Conservation (phyloP, 2,113 vertebrate genomes). For the Pangasianodon gigas region DNA sequence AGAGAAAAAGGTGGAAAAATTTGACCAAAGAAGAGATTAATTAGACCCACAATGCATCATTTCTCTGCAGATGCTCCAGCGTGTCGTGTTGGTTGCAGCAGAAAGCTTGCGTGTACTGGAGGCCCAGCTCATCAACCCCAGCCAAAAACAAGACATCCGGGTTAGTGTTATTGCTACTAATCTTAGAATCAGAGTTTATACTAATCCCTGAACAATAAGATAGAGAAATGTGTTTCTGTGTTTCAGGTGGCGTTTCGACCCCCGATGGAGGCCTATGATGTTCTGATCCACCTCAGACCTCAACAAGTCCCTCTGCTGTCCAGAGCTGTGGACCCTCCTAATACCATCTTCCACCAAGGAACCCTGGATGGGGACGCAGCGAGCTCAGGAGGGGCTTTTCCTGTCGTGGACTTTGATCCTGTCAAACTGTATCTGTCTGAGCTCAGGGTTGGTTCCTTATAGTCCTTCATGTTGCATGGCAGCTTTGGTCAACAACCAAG, state of each 20-base stretch:
- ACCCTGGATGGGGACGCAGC: conserved; percentile 45
- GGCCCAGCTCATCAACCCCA: conserved; percentile 80
- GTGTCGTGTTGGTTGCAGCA: conserved; percentile 78
- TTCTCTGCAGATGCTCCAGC: conserved; percentile 83
- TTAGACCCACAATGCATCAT: not conserved
- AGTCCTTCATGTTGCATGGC: not conserved
- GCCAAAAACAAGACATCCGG: conserved; percentile 80
- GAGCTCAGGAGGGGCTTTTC: conserved; percentile 70
- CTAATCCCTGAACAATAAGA: too few relatives aligned
- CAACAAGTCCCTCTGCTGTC: conserved; percentile 84
- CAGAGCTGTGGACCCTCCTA: conserved; percentile 79
- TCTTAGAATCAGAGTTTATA: not conserved
- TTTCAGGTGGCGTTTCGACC: conserved; percentile 86
- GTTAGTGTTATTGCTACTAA: conserved; percentile 65
- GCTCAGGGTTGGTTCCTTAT: conserved; percentile 79
- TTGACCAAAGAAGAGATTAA: not conserved
- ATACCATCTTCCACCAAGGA: conserved; percentile 76
- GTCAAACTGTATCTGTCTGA: conserved; percentile 83
- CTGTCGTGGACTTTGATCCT: conserved; percentile 89
- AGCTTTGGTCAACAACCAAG: not conserved
- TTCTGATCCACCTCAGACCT: conserved; percentile 84
- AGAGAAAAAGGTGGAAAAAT: not conserved
- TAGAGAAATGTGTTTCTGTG: conserved; percentile 6
- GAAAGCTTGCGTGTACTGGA: conserved; percentile 83
- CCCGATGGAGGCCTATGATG: conserved; percentile 87